Base-by-base conservation (phyloP, 2,797 vertebrate genomes). In the Diglossa cyanea region DNA sequence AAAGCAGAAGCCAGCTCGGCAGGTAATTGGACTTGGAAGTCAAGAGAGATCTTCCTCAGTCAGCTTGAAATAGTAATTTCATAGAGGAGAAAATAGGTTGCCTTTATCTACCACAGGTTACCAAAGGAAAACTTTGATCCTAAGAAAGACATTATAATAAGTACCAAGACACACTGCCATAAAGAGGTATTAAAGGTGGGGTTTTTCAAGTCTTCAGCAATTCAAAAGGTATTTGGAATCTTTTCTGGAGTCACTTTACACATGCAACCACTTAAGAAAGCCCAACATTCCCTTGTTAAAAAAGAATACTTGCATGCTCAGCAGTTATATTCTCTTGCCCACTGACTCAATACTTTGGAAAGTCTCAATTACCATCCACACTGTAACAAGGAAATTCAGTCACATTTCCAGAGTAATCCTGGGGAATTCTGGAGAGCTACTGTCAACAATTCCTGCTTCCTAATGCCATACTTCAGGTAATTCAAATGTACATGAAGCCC, bases 1-100 rank as follows among this genome's bases (percentile, higher is more conserved):
- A 81, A 88, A 86, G 94, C 91, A 96, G 95, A 86, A 91, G 86
- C 77, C 86, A 91, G 68, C 90, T 42, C 45, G 0, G 80, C 79
- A 92, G 85, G 92, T 96, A 94, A 96, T 4, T 92, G 88, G 83
- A 93, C 66, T 68, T 81, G 47, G n/a, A 86, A 96, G 84, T 71
- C 14, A 3, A 30, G 51, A 88, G 86, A 94, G 76, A 93, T 81
- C 90, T 86, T 91, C 75, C 54, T 72, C 78, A 80, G 68, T 31
- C 80, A 94, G 88, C 76, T 15, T 81, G 79, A 94, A 86, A 86
- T 1, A 54, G 71, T 50, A n/a, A 93, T 93, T 91, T 92, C 78
- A 62, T 2, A 65, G 50, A 37, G 74, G n/a, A 68, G 45, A 73
- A 78, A 90, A 92, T 7, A 91, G 24, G 30, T 60, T 93, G 54